These are phyloP conservation scores for Fistularia tabacaria DNA, from an alignment of 2,797 vertebrate species.

Conservation along the genomic window DNA sequence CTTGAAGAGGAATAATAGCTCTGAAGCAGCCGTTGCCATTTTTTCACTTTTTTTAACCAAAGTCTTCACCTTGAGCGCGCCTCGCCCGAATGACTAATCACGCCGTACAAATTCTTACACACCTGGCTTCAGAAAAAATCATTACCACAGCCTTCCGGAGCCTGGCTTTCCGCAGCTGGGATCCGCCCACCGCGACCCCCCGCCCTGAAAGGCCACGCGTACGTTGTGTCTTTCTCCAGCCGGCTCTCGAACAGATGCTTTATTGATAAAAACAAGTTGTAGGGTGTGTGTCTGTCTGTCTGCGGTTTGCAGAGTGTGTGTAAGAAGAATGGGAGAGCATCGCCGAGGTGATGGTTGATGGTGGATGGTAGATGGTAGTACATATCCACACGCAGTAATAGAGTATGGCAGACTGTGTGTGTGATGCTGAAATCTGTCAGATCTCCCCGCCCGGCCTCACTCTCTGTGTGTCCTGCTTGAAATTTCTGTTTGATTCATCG, in stretches of 20 bases:
- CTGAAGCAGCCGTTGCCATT: no score
- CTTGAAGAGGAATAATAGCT: no score
- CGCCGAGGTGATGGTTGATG: constrained; percentile 42
- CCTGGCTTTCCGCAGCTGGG: no score
- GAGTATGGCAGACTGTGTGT: constrained; percentile 55
- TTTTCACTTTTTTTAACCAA: no score
- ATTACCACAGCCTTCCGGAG: no score
- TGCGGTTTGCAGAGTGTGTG: constrained; percentile 22
- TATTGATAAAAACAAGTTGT: constrained; percentile 49
- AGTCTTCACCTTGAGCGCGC: no score
- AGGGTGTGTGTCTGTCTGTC: constrained; percentile 1
- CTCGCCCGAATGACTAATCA: no score
- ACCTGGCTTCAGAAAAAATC: no score
- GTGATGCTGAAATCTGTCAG: constrained; percentile 67
- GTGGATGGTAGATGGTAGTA: constrained; percentile 43
- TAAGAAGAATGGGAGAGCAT: constrained; percentile 29
- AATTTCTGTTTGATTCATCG: constrained; percentile 75
- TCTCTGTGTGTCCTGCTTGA: constrained; percentile 71
- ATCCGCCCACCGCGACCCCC: no score
- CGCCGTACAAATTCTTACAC: no score
- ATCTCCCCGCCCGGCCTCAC: constrained; percentile 59
- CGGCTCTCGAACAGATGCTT: background rate
- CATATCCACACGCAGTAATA: constrained; percentile 54
- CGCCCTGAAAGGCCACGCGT: no score
- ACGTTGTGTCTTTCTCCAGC: no score